phyloP scores from a whole-genome alignment of 2,888 invertebrate species.

The Hydraecia micacea region DNA sequence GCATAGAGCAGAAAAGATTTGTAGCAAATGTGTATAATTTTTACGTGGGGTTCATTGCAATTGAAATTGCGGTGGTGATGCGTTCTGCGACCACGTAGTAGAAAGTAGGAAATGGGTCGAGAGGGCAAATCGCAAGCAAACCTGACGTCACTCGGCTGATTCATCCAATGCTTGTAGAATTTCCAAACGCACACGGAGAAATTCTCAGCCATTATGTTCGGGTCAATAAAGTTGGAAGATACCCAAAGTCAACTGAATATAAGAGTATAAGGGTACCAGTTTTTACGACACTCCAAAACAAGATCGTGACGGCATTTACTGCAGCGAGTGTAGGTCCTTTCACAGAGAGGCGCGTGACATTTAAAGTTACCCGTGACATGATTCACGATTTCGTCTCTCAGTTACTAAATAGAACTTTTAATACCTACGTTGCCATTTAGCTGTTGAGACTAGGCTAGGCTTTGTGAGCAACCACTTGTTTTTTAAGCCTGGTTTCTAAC shows the following conservation, averaged over 20 bases:
- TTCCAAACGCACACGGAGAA: slow-evolving; percentile 58
- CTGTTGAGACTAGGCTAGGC: slow-evolving; percentile 8
- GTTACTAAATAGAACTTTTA: slow-evolving; percentile 46
- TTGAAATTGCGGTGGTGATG: slow-evolving; percentile 61
- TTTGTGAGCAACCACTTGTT: slow-evolving; percentile 11
- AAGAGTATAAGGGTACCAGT: slow-evolving; percentile 61
- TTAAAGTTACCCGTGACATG: slow-evolving; percentile 77
- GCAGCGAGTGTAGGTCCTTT: slow-evolving; percentile 79
- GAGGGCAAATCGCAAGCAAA: slow-evolving; percentile 66
- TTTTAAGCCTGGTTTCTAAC: slow-evolving; percentile 13
- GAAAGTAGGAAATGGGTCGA: slow-evolving; percentile 76
- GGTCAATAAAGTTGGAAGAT: slow-evolving; percentile 33
- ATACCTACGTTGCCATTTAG: slow-evolving; percentile 28
- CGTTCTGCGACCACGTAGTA: slow-evolving; percentile 66
- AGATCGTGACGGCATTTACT: slow-evolving; percentile 85
- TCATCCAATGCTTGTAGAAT: slow-evolving; percentile 65
- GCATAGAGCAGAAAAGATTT: slow-evolving; percentile 42
- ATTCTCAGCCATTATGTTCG: slow-evolving; percentile 47
- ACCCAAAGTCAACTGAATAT: slow-evolving; percentile 45
- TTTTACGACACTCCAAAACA: slow-evolving; percentile 78
- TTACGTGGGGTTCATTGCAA: slow-evolving; percentile 67
- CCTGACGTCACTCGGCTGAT: slow-evolving; percentile 69
- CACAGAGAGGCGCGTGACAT: slow-evolving; percentile 81
- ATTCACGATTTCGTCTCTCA: slow-evolving; percentile 69
- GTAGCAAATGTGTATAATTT: slow-evolving; percentile 51